A percentile compares a stretch with the other conserved stretches of the same genome.
phyloP scores from a whole-genome alignment of 53 echinoderm and acorn worm species.

The Zoroaster sp. region DNA sequence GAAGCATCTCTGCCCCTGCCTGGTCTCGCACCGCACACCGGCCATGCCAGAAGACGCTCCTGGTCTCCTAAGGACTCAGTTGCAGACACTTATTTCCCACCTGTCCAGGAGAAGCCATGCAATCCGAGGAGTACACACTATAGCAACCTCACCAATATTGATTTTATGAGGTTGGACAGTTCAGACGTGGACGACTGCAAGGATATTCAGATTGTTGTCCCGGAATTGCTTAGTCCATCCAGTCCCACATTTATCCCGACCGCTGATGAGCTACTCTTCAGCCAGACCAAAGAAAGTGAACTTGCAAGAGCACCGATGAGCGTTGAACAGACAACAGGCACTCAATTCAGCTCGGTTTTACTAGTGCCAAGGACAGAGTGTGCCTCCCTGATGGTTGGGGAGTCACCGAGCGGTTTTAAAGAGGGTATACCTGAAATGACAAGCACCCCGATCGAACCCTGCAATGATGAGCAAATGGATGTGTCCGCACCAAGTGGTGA shows the following conservation, averaged over 20 bases:
- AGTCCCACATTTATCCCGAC: constrained; percentile 30
- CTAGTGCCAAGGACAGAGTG: neutral
- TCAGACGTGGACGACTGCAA: constrained; percentile 57
- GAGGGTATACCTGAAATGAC: constrained; percentile 32
- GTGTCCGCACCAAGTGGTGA: neutral
- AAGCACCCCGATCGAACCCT: neutral
- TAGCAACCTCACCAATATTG: neutral
- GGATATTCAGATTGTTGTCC: constrained; percentile 63
- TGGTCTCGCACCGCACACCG: constrained; percentile 2
- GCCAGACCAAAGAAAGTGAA: neutral
- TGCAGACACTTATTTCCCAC: constrained; percentile 52
- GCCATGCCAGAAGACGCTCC: constrained; percentile 64
- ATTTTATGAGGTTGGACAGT: constrained; percentile 3
- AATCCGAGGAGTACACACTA: neutral
- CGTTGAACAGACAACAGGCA: neutral
- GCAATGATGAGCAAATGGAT: neutral
- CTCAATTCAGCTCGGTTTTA: neutral
- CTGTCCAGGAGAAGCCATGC: constrained; percentile 35
- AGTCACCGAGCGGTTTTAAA: constrained; percentile 32
- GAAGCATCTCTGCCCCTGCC: neutral
- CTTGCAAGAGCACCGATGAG: neutral
- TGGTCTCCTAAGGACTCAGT: constrained; percentile 75
- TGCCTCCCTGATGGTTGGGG: neutral
- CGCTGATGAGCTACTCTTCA: neutral
- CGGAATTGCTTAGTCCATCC: constrained; percentile 36